Conservation (phyloP, 2,888 invertebrate species). For the Hirtodrosophila histrioides region DNA sequence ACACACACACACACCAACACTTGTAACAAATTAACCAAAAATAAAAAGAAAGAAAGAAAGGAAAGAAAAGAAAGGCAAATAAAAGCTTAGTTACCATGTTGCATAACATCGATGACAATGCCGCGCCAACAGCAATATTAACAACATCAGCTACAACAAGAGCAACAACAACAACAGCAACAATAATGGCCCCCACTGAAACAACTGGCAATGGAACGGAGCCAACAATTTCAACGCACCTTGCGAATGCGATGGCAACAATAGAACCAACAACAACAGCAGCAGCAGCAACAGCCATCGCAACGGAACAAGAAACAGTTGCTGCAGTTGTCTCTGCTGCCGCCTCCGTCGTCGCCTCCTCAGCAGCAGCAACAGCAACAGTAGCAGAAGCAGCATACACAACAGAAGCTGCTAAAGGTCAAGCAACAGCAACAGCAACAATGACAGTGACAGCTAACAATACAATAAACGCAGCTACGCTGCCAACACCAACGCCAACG, state of each 20-base stretch:
- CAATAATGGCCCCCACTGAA: conserved; percentile 55
- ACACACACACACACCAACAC: conserved; percentile 13
- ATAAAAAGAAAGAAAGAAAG: conserved; percentile 9
- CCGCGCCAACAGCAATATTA: conserved; percentile 55
- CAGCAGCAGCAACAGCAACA: conserved; percentile 1
- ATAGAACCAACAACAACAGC: conserved; percentile 35
- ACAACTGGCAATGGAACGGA: conserved; percentile 66
- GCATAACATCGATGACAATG: conserved; percentile 66
- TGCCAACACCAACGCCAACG: conserved; percentile 18
- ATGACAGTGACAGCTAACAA: conserved; percentile 51
- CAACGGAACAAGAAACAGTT: conserved; percentile 44
- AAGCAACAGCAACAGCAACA: conserved; percentile 35
- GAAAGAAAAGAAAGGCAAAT: conserved; percentile 32
- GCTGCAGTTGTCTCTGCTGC: conserved; percentile 11
- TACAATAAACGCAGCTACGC: conserved; percentile 37
- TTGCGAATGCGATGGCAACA: conserved; percentile 49
- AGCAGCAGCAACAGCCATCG: conserved; percentile 16
- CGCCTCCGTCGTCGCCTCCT: background rate
- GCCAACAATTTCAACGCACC: conserved; percentile 72
- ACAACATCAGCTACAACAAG: conserved; percentile 29
- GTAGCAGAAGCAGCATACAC: conserved; percentile 35
- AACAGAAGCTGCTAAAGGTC: conserved; percentile 50
- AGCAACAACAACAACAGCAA: conserved; percentile 34
- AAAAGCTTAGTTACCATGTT: conserved; percentile 63
- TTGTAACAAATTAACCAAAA: conserved; percentile 17